Base-by-base conservation (phyloP, 2,888 invertebrate species). In the Caradrina kadenii region DNA sequence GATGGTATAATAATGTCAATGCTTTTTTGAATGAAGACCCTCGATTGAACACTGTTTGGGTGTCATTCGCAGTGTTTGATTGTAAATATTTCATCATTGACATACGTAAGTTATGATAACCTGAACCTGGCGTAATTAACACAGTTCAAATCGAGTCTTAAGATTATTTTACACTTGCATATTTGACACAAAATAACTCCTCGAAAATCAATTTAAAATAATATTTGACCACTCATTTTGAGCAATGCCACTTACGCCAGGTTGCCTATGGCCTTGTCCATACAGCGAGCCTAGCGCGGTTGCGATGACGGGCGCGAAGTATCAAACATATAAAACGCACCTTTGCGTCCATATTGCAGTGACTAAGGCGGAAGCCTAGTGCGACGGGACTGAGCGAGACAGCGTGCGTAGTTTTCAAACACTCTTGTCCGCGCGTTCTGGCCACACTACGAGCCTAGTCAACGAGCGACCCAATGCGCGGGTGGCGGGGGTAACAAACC, bases 21-120 rank as follows among this genome's bases (percentile, higher is more conserved):
- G 56, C 39, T 73, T 56, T 66, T 19, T 66, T 19, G 15, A 66
- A 54, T 50, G 49, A 39, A 5, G 17, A 73, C 17, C 15, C 54
- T 66, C 21, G 10, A 45, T 66, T 21, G 7, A 45, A 66, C 10
- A 63, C 45, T 39, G 42, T 54, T 35, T n/a, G 26, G 50, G 31
- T 35, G n/a, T 55, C 2, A 53, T 21, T 58, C 13, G 22, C 22
- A 45, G 53, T 54, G 11, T 64, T 58, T 71, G 11, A 42, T 53
- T 71, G 15, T 49, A 31, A 35, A 21, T 21, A 11, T 8, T 35
- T 19, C n/a, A 64, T 10, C 48, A 45, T 22, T 48, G 39, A 59
- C 65, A 49, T 49, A 7, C 53, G 0, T 35, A 45, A 39, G 22
- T 42, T 39, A 39, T 54, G 42, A 52, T 17, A 11, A 49, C 2